Conservation (phyloP, 2,888 invertebrate genomes). For the Atrina japonica region DNA sequence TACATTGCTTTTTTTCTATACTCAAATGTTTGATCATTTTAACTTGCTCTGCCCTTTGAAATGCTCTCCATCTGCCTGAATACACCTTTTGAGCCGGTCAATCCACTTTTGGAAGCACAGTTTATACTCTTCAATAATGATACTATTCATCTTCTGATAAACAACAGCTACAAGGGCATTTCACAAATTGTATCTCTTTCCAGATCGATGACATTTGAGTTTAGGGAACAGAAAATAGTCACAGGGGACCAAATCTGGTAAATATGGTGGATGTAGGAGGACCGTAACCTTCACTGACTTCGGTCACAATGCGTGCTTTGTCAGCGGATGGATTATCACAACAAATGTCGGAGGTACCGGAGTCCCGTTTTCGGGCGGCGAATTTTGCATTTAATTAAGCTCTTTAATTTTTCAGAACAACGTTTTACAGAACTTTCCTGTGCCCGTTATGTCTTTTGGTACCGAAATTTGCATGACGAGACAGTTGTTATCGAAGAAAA, state of each 20-base stretch:
- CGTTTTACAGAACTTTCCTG: too few relatives aligned
- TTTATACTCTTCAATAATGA: conserved; percentile 19
- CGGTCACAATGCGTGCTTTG: conserved; percentile 34
- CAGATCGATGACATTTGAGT: conserved; percentile 19
- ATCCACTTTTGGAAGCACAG: conserved; percentile 24
- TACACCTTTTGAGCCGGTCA: conserved; percentile 27
- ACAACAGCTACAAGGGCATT: conserved; percentile 13
- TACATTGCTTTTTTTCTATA: conserved; percentile 1
- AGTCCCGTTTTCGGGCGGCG: too few relatives aligned
- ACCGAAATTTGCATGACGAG: conserved; percentile 29
- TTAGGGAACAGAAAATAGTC: conserved; percentile 28
- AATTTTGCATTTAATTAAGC: too few relatives aligned
- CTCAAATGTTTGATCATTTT: not conserved
- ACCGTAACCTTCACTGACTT: conserved; percentile 26
- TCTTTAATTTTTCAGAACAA: too few relatives aligned
- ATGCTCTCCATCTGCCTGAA: conserved; percentile 27
- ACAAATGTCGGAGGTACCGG: conserved; percentile 20
- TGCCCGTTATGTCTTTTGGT: conserved; percentile 26
- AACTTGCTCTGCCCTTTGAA: conserved; percentile 14
- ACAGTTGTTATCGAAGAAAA: conserved; percentile 6
- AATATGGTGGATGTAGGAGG: conserved; percentile 30
- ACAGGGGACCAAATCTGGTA: conserved; percentile 36
- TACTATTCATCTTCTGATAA: conserved; percentile 16
- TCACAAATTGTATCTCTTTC: conserved; percentile 19
- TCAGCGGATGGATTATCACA: conserved; percentile 39